phyloP scores from a whole-genome alignment of 2,797 vertebrate genomes.

The Dipus sagitta region DNA sequence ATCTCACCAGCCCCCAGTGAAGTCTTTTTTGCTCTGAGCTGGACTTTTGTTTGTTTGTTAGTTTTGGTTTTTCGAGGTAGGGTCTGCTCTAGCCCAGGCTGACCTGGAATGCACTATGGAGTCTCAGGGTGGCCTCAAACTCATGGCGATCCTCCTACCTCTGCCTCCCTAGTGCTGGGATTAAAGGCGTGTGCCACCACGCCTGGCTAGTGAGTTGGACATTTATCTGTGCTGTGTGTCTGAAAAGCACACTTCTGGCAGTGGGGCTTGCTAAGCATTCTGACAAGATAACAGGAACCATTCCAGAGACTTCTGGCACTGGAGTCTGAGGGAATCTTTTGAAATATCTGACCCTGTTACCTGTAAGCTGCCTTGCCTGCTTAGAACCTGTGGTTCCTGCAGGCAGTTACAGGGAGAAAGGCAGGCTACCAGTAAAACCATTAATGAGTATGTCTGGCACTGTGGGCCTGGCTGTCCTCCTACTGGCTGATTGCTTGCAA shows the following conservation, averaged over 20 bases:
- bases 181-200: too few relatives aligned
- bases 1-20: neutral
- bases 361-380: neutral
- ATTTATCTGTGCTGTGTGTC: neutral
- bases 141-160: too few relatives aligned
- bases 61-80: too few relatives aligned
- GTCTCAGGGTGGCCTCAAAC: too few relatives aligned
- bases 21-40: neutral
- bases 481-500: neutral
- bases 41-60: too few relatives aligned
- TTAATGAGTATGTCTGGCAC: conserved; percentile 1
- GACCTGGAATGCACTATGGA: too few relatives aligned
- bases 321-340: neutral
- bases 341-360: neutral
- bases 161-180: too few relatives aligned
- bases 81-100: too few relatives aligned
- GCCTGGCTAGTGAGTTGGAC: neutral
- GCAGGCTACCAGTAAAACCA: neutral
- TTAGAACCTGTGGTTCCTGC: neutral
- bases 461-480: neutral
- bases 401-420: neutral
- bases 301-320: neutral
- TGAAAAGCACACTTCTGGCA: neutral
- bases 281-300: neutral
- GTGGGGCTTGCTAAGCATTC: neutral